phyloP scores from a whole-genome alignment of 2,113 vertebrate species.

The Nyctereutes procyonoides region DNA sequence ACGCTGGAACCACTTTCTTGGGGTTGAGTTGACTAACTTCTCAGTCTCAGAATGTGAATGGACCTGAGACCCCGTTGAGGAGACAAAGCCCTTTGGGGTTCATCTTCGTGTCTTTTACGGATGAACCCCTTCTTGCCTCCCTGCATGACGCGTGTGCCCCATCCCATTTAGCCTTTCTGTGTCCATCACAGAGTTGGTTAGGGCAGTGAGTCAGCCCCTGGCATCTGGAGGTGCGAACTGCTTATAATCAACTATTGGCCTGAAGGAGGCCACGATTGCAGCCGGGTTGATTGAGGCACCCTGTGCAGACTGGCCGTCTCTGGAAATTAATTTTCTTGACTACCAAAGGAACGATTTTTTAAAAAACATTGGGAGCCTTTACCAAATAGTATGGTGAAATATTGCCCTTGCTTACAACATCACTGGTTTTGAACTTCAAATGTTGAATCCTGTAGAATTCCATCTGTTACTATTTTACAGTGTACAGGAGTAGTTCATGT shows the following conservation, averaged over 20 bases:
- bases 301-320: neutral
- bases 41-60: neutral
- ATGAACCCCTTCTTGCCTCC: neutral
- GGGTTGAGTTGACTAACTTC: neutral
- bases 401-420: neutral
- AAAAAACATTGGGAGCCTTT: neutral
- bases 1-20: neutral
- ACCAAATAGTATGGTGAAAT: neutral
- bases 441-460: neutral
- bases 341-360: neutral
- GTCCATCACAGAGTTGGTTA: neutral
- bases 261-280: neutral
- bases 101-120: neutral
- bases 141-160: fast-evolving
- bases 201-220: neutral
- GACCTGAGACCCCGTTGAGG: fast-evolving
- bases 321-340: neutral
- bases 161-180: fast-evolving
- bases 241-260: neutral
- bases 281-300: neutral
- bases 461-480: neutral
- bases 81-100: neutral
- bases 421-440: neutral
- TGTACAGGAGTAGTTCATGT: neutral
- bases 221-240: fast-evolving